Evolutionary conservation across 2,888 invertebrate genomes (phyloP), one percentile per base, ranked within the genome.

Genomic region (Pyrocoelia pectoralis): DNA sequence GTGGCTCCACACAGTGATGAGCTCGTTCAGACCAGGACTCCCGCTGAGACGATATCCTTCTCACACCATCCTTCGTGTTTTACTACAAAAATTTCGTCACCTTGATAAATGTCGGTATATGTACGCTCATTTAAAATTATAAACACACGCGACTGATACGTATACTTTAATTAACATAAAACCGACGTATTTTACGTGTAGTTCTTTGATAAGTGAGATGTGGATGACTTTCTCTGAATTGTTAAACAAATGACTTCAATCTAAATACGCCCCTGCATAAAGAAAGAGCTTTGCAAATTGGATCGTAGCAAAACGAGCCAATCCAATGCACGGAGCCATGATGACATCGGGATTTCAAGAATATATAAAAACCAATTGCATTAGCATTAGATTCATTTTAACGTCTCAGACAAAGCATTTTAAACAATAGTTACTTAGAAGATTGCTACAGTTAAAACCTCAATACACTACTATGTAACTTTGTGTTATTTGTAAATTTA

Each of bases 361-460:
- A 74, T 74, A 75, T 75, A 76, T 74, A 76, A 76, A 77, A 76
- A 76, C 74, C 76, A 77, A 76, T 76, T 76, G 75, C 77, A 77
- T 76, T 76, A 75, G 76, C 77, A 75, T 76, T 71, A 75, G 74
- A 74, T 73, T 73, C 73, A 68, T 72, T 75, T 75, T 73, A 74
- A 72, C 70, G 69, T 67, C 64, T 69, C 68, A 70, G 72, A 73
- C 72, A 73, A 73, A 73, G 73, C 74, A 74, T 73, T 73, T 68
- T 72, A 73, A 76, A 76, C 76, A 76, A 76, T 76, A 71, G 76
- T 76, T 75, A 75, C 75, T 77, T 76, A 76, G 75, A 67, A 76
- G 73, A 77, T 77, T 77, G 76, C 67, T 58, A 62, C 70, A 67
- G 69, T 65, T 62, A 67, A 68, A 67, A 66, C 58, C 40, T 43